phyloP scores from a whole-genome alignment of 2,888 invertebrate species.

The Diaperis boleti region DNA sequence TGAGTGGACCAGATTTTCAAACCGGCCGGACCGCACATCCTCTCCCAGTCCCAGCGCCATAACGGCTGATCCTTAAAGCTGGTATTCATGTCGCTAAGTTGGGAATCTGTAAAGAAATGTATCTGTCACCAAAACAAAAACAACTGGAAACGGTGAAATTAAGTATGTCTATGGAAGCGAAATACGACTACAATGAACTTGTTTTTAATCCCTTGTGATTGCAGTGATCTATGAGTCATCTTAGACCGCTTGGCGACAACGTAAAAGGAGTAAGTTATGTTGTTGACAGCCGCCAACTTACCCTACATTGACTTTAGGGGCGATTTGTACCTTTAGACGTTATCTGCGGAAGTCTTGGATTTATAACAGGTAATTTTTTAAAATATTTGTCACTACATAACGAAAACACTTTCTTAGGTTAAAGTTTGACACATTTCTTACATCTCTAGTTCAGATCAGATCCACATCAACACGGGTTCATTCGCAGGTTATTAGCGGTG shows the following conservation, averaged over 20 bases:
- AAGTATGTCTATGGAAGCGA: no score
- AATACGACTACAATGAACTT: background rate
- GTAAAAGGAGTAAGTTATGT: background rate
- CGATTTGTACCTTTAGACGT: background rate
- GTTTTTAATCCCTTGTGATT: background rate
- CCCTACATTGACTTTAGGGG: constrained; percentile 1
- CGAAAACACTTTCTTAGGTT: constrained; percentile 28
- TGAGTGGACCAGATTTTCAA: constrained; percentile 77
- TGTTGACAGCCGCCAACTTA: background rate
- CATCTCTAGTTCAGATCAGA: background rate
- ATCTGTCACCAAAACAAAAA: constrained; percentile 5
- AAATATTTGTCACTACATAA: background rate
- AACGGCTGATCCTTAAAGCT: constrained; percentile 21
- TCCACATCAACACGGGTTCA: background rate
- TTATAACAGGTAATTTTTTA: constrained; percentile 2
- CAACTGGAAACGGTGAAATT: no score
- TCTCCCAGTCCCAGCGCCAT: constrained; percentile 78
- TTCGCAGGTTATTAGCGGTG: background rate
- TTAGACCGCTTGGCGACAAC: background rate
- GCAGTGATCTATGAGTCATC: background rate
- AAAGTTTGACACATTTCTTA: constrained; percentile 12
- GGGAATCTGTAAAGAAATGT: constrained; percentile 22
- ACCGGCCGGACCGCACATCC: constrained; percentile 81
- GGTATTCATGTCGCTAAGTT: constrained; percentile 20
- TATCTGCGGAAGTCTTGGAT: background rate